Base-by-base conservation (phyloP, 2,888 invertebrate genomes). In the Leuctra nigra region DNA sequence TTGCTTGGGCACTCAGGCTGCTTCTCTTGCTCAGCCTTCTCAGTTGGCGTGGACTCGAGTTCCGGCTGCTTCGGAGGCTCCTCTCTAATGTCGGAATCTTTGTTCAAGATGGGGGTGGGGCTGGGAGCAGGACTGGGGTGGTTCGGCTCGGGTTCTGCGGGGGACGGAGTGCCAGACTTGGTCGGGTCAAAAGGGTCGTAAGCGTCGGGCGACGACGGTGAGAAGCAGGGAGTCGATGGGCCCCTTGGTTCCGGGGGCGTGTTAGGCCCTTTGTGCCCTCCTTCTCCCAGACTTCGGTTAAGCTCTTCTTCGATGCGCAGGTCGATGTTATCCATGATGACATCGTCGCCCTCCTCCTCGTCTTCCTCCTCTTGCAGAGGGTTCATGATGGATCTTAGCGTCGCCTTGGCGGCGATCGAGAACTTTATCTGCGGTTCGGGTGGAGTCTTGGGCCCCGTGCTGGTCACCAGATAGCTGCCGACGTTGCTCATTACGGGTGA, bases 101-200 rank as follows among this genome's bases (percentile, higher is more conserved):
- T 16, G 11, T 50, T 35, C 4, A 50, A 18, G 20, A 14, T 20
- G 33, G 50, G 50, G 18, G 33, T 35, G 50, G 50, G 36, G n/a
- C 58, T 41, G 14, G 50, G 44, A 9, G 16, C 39, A 25, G 57
- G 60, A 14, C 60, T 57, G 1, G 47, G 55, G n/a, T 22, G 67
- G 68, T 63, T 61, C 73, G 69, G 64, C 77, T 73, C 65, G 61
- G 54, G 65, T 66, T 61, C 65, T 0, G 65, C 68, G 0, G 81
- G 82, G 1, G 83, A 81, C 0, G 80, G 81, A 13, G 85, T 84
- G 18, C 85, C 74, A 0, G 91, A 90, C 70, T 89, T 88, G 7
- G 92, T 91, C 0, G 92, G 92, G 72, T 92, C 91, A 72, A 91
- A 92, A 1, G 92, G 92, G 81, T 92, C 91, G 72, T 92, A 92